Base-by-base conservation (phyloP, 2,113 vertebrate genomes). In the Semnornis frantzii region DNA sequence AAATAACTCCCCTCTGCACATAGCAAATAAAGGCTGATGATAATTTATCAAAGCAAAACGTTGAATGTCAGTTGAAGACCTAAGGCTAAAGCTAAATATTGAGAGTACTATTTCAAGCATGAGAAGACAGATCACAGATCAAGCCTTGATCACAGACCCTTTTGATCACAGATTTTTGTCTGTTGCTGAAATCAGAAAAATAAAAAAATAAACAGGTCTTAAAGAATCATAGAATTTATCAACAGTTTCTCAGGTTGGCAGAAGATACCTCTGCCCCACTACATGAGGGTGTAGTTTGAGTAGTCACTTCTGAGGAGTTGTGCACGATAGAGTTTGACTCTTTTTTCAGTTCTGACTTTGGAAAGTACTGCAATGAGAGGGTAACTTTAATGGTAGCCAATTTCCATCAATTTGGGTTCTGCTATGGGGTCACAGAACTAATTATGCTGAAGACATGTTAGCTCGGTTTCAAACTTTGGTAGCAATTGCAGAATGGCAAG, bases 41-140 rank as follows among this genome's bases (percentile, higher is more conserved):
- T 94, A 92, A 94, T 89, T 89, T 88, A 90, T 87, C 92, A 93
- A 95, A 94, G 75, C 48, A 83, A 87, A 94, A 93, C 68, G 6
- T 83, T 94, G 85, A 78, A 85, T 81, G 85, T 44, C 91, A 91
- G 37, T 46, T 76, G 82, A 88, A 93, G 65, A 91, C 68, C 48
- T 74, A 91, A 92, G 68, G 62, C 78, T 82, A 28, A 84, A 81
- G 33, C 54, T 77, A 81, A 93, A 66, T 70, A 73, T 12, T 87
- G 59, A 25, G 30, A 80, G 52, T 63, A 37, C 21, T 63, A 42
- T 87, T 89, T 88, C 42, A 94, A 54, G 77, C 89, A 89, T 8
- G 20, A 84, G 44, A 90, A 79, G 24, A 39, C 37, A 39, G 37
- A 39, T 39, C 37, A 39, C 37, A 39, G 37, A 39, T 39, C 37